These are phyloP conservation scores for Egretta garzetta DNA, from an alignment of 2,113 vertebrate species.

Conservation along the genomic window DNA sequence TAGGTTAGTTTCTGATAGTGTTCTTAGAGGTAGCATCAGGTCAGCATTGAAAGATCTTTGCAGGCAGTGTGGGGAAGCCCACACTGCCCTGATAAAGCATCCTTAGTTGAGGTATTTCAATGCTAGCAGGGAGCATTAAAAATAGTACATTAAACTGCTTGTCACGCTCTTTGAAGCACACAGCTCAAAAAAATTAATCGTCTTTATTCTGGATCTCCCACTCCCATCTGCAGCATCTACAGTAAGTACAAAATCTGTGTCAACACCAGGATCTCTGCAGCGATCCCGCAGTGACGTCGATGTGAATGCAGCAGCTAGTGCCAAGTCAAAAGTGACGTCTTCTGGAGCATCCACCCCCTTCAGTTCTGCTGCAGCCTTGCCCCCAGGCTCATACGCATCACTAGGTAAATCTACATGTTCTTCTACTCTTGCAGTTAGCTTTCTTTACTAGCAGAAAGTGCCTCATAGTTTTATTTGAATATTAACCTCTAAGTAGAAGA, in stretches of 20 bases:
- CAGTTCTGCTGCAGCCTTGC: slow-evolving; percentile 90
- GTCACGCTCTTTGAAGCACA: slow-evolving; percentile 44
- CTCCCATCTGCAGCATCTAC: slow-evolving; percentile 82
- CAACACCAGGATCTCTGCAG: slow-evolving; percentile 90
- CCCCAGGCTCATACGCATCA: slow-evolving; percentile 96
- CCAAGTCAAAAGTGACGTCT: slow-evolving; percentile 91
- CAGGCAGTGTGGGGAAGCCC: slow-evolving; percentile 27
- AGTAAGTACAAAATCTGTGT: slow-evolving; percentile 82
- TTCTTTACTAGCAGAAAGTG: neutral
- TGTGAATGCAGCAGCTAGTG: slow-evolving; percentile 94
- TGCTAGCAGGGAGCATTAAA: slow-evolving; percentile 32
- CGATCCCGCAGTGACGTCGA: slow-evolving; percentile 97
- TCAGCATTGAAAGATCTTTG: slow-evolving; percentile 33
- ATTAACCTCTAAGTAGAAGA: neutral
- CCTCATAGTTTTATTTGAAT: neutral
- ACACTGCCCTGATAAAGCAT: slow-evolving; percentile 1
- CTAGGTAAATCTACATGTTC: slow-evolving; percentile 83
- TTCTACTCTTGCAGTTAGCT: neutral
- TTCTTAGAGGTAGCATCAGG: neutral
- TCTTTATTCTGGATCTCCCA: slow-evolving; percentile 56
- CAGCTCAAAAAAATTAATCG: slow-evolving; percentile 66
- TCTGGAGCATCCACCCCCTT: slow-evolving; percentile 85
- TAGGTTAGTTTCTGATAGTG: neutral
- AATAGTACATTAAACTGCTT: slow-evolving; percentile 63
- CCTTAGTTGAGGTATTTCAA: slow-evolving; percentile 15